phyloP scores from a whole-genome alignment of 2,797 vertebrate genomes.

The Mionectes olivaceus region DNA sequence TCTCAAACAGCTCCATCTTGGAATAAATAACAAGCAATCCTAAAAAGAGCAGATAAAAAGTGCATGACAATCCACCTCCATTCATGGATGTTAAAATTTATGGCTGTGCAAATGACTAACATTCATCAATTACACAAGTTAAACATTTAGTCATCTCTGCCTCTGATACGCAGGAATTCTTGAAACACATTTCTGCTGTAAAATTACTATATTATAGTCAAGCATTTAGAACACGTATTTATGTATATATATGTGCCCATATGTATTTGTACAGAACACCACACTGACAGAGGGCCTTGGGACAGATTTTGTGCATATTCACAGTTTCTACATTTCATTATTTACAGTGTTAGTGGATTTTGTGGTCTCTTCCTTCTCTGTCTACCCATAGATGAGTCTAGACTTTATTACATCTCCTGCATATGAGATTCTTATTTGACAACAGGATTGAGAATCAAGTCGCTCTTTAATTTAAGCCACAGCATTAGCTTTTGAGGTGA shows the following conservation, averaged over 20 bases:
- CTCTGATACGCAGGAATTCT: background rate
- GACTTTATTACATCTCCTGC: background rate
- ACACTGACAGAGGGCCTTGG: background rate
- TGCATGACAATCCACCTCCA: background rate
- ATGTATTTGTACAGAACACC: background rate
- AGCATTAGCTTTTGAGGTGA: background rate
- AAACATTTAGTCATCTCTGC: constrained; percentile 35
- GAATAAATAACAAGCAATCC: background rate
- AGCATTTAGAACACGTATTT: background rate
- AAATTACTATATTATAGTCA: background rate
- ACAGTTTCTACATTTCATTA: background rate
- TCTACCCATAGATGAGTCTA: background rate
- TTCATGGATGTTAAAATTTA: background rate
- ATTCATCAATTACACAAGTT: constrained; percentile 8
- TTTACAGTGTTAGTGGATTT: background rate
- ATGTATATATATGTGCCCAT: background rate
- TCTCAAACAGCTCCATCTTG: background rate
- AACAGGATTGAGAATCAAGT: background rate
- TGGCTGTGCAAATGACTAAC: background rate
- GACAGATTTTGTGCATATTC: background rate
- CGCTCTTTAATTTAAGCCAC: background rate
- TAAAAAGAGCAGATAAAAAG: background rate
- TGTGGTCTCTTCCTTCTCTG: background rate
- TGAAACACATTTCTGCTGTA: background rate
- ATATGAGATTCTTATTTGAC: background rate